Conservation (phyloP, 2,888 invertebrate species). For the Perizoma flavofasciatum region DNA sequence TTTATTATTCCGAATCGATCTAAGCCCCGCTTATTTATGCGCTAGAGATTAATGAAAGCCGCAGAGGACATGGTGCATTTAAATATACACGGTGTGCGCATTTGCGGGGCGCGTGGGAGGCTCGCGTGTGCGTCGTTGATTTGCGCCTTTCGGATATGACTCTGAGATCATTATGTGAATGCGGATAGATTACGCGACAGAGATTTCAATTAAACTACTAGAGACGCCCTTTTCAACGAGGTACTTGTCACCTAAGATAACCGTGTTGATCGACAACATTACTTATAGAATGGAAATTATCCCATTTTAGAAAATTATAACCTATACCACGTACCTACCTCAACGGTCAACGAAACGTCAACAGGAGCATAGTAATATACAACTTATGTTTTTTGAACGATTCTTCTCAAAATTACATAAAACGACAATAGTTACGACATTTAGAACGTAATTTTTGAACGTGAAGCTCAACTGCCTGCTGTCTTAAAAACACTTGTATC, state of each 20-base stretch:
- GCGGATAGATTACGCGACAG: conserved; percentile 34
- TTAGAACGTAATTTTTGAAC: too few relatives aligned
- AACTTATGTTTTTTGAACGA: too few relatives aligned
- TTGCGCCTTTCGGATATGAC: conserved; percentile 54
- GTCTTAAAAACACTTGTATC: conserved; percentile 10
- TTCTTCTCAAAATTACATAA: too few relatives aligned
- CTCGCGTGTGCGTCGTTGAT: conserved; percentile 39
- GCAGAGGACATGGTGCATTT: conserved; percentile 77
- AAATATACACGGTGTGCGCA: conserved; percentile 82
- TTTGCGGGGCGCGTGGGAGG: conserved; percentile 60
- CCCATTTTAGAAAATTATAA: too few relatives aligned
- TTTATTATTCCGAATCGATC: conserved; percentile 63
- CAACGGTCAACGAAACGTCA: too few relatives aligned
- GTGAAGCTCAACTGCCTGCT: too few relatives aligned
- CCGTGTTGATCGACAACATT: too few relatives aligned
- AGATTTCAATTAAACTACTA: conserved; percentile 35
- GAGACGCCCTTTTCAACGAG: conserved; percentile 8
- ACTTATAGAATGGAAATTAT: too few relatives aligned
- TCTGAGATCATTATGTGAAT: conserved; percentile 51
- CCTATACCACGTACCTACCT: too few relatives aligned
- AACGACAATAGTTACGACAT: too few relatives aligned
- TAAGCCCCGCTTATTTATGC: conserved; percentile 73
- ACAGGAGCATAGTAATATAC: too few relatives aligned
- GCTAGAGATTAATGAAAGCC: conserved; percentile 80
- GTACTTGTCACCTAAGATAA: conserved; percentile 13